Conservation (phyloP, 2,888 invertebrate genomes). For the Apantesis nais region DNA sequence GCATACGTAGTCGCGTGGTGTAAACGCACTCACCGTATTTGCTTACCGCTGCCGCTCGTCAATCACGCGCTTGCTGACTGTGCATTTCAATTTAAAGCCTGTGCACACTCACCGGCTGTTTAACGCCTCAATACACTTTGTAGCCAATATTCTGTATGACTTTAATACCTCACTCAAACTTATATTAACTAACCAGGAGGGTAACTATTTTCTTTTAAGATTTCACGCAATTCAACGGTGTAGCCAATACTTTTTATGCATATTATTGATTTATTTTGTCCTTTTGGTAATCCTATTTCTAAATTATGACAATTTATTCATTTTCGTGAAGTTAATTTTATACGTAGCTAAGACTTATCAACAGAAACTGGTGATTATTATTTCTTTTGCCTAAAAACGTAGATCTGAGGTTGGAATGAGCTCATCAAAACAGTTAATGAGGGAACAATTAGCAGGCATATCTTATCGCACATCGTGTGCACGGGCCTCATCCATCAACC, state of each 20-base stretch:
- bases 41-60: slow-evolving; percentile 81
- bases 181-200: neutral
- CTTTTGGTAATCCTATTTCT: too few relatives aligned
- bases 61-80: slow-evolving; percentile 82
- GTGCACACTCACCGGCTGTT: slow-evolving; percentile 46
- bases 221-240: too few relatives aligned
- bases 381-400: neutral
- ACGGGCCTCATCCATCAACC: slow-evolving; percentile 29
- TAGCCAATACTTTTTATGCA: too few relatives aligned
- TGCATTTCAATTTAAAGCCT: slow-evolving; percentile 78
- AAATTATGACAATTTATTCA: too few relatives aligned
- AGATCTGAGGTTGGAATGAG: neutral
- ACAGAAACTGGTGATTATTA: neutral
- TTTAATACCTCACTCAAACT: slow-evolving; percentile 2
- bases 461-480: slow-evolving; percentile 22
- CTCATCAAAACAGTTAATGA: slow-evolving; percentile 11
- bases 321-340: too few relatives aligned
- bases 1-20: slow-evolving; percentile 37
- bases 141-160: slow-evolving; percentile 20
- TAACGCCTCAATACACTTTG: slow-evolving; percentile 36
- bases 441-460: slow-evolving; percentile 28
- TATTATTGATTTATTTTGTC: too few relatives aligned
- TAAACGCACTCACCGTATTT: slow-evolving; percentile 72
- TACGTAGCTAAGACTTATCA: too few relatives aligned
- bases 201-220: too few relatives aligned